These are phyloP conservation scores for Hydrotaea diabolus DNA, from an alignment of 2,888 invertebrate species.

Conservation along the genomic window DNA sequence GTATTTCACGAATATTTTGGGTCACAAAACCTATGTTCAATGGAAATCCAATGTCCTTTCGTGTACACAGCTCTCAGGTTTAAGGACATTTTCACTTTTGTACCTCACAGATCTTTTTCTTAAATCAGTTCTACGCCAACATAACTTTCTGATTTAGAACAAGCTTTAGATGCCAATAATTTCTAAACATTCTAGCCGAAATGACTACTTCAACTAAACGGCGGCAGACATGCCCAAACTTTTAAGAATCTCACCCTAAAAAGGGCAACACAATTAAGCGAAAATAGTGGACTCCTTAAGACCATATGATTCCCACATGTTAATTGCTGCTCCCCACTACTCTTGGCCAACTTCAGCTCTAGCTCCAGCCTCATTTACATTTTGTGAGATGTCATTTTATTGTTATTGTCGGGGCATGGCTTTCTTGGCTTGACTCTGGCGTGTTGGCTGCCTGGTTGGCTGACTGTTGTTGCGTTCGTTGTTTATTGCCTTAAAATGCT, in stretches of 20 bases:
- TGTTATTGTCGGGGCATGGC: neutral
- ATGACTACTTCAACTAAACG: too few species aligned
- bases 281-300: neutral
- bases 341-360: neutral
- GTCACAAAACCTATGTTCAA: too few species aligned
- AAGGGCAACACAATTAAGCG: neutral
- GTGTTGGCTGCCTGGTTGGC: neutral
- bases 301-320: slow-evolving; percentile 26
- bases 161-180: neutral
- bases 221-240: neutral
- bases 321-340: neutral
- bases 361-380: slow-evolving; percentile 23
- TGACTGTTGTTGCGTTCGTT: slow-evolving; percentile 46
- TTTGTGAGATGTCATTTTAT: slow-evolving; percentile 40
- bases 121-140: too few species aligned
- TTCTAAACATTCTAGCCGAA: neutral
- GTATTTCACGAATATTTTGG: too few species aligned
- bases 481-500: slow-evolving; percentile 65
- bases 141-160: too few species aligned
- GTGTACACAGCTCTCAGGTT: too few species aligned
- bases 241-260: neutral
- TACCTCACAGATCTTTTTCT: too few species aligned
- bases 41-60: too few species aligned
- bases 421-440: neutral
- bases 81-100: too few species aligned